Conservation (phyloP, 1,140 invertebrate species). For the Solen grandis region DNA sequence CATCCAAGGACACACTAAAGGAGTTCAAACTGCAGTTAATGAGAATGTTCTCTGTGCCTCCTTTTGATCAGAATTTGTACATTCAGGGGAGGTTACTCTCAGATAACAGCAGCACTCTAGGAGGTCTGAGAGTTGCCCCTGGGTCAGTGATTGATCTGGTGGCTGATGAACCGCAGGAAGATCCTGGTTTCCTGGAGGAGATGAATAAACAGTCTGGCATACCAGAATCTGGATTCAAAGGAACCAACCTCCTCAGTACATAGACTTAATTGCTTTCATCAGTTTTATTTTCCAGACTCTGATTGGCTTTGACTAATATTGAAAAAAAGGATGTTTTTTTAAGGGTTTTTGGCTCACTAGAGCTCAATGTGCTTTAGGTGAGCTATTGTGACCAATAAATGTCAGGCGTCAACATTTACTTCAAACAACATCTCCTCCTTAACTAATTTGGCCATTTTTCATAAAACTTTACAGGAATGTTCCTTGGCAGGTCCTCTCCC, state of each 20-base stretch:
- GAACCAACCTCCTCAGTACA: constrained; percentile 72
- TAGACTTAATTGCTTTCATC: neutral
- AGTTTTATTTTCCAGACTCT: neutral
- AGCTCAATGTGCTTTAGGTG: neutral
- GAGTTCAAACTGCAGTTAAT: constrained; percentile 82
- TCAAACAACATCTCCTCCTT: neutral
- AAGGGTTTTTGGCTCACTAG: neutral
- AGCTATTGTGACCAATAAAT: neutral
- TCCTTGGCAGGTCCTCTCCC: neutral
- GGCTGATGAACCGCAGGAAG: constrained; percentile 71
- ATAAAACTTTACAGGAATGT: neutral
- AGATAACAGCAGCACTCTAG: constrained; percentile 79
- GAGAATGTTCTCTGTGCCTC: constrained; percentile 81
- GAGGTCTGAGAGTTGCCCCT: constrained; percentile 80
- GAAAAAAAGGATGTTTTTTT: neutral
- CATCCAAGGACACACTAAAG: constrained; percentile 78
- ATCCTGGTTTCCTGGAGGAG: constrained; percentile 63
- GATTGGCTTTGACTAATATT: neutral
- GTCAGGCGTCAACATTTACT: neutral
- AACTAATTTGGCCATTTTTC: neutral
- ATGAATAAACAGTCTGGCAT: constrained; percentile 60
- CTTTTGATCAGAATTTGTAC: constrained; percentile 82
- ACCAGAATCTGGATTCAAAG: constrained; percentile 77
- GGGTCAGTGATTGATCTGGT: constrained; percentile 80
- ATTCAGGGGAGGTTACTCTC: constrained; percentile 78